Evolutionary conservation across 1,140 invertebrate species (phyloP), one percentile per base, ranked within the genome.

Genomic region (Whitmania pigra): DNA sequence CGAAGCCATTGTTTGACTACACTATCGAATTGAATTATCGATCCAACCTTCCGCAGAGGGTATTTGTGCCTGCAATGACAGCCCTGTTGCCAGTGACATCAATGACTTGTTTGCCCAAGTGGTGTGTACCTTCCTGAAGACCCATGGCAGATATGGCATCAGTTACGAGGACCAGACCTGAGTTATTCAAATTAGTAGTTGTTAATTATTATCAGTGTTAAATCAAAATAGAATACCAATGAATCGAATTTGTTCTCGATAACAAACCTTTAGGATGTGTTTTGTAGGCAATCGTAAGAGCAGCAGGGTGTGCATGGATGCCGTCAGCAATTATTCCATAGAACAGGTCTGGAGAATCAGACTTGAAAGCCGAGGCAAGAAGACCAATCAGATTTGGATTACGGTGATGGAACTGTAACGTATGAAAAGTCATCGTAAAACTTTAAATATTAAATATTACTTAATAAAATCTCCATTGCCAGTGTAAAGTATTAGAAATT

Each of bases 301-400:
- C 93, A 17, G 94, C 89, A 57, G 93, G 92, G 85, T 98, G 94
- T 15, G 94, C 97, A 80, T 99, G 96, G 72, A 95, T 88, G 1
- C 93, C 93, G 84, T 99, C 96, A 27, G 94, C 85, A 76, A 99
- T 99, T 27, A 99, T 90, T 27, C 96, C 95, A 84, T 91, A 99
- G 82, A 88, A 94, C 53, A 97, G 82, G 2, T 49, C 43, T 49
- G 43, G 43, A 49, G 43, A 49, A 49, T 49, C 43, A 13, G 43
- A 13, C 15, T 49, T 49, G 43, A 49, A 49, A 49, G 43, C 43
- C 36, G 66, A 43, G 25, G 79, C 69, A 68, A 99, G 83, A 18
- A 98, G 84, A 18, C 95, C 96, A 13, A 98, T 90, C 57, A 99
- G 81, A 13, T 95, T 94, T 71, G 95, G 94, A 86, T 98, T 94